Percentiles rank a stretch among this genome's conserved stretches.
Evolutionary conservation across 1,140 invertebrate genomes (phyloP).

Genomic region (Heliconius himera): DNA sequence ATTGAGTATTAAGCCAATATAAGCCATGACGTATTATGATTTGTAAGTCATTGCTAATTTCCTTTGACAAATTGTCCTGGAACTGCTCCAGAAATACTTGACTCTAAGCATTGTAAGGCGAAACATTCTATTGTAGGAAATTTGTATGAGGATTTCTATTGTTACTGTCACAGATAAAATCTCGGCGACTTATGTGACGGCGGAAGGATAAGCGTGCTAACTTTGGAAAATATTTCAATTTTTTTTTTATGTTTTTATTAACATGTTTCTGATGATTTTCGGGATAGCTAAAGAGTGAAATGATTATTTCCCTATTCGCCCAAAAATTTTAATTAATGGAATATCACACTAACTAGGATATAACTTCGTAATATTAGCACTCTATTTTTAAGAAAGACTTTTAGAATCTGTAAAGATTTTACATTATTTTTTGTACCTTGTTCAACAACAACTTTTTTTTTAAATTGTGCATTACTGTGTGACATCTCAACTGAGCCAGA

Average conservation of each 20-base stretch:
- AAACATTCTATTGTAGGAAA: conserved; percentile 31
- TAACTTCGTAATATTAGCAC: too few species aligned
- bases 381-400: too few species aligned
- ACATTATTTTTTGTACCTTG: too few species aligned
- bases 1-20: conserved; percentile 39
- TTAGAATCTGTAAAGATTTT: too few species aligned
- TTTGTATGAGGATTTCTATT: conserved; percentile 35
- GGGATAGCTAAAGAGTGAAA: too few species aligned
- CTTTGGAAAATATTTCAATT: conserved; percentile 9
- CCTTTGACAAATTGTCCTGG: conserved; percentile 31
- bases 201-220: conserved; percentile 19
- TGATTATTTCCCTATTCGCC: too few species aligned
- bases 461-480: too few species aligned
- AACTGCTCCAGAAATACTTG: conserved; percentile 28
- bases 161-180: conserved; percentile 28
- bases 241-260: background rate
- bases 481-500: too few species aligned
- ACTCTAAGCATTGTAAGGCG: conserved; percentile 21
- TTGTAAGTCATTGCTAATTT: conserved; percentile 30
- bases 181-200: conserved; percentile 30
- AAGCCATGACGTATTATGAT: conserved; percentile 39
- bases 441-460: too few species aligned
- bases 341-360: too few species aligned
- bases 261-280: too few species aligned
- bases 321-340: too few species aligned